Percentiles rank a stretch among this genome's conserved stretches.
phyloP scores from a whole-genome alignment of 1,140 invertebrate genomes.

The Magallana angulata region DNA sequence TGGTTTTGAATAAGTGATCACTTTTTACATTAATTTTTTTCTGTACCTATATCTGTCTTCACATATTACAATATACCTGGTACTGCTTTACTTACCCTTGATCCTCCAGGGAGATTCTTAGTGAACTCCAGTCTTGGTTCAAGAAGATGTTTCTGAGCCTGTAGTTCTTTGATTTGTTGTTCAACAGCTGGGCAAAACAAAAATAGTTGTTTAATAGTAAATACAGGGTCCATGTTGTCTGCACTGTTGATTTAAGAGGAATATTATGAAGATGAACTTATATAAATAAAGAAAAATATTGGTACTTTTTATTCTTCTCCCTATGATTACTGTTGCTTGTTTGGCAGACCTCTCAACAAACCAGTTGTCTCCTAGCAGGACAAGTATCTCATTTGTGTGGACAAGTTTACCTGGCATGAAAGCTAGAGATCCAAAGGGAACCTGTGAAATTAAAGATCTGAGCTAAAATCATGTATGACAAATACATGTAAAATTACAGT shows the following conservation, averaged over 20 bases:
- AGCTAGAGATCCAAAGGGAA: conserved; percentile 85
- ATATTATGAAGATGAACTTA: background rate
- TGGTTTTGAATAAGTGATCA: too few relatives aligned
- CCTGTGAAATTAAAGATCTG: conserved; percentile 69
- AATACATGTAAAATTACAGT: too few relatives aligned
- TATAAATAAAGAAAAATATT: background rate
- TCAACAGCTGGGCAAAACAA: conserved; percentile 63
- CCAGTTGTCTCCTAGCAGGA: conserved; percentile 86
- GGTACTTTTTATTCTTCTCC: conserved; percentile 83
- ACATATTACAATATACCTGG: too few relatives aligned
- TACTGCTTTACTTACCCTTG: background rate
- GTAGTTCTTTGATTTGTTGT: conserved; percentile 64
- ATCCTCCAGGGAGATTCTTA: conserved; percentile 64
- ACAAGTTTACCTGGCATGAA: conserved; percentile 86
- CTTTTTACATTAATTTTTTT: too few relatives aligned
- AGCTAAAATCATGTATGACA: too few relatives aligned
- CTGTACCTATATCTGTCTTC: too few relatives aligned
- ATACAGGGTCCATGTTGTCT: too few relatives aligned
- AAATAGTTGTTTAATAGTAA: too few relatives aligned
- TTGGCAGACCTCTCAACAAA: conserved; percentile 86
- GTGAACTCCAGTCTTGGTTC: conserved; percentile 70
- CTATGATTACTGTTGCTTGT: conserved; percentile 84
- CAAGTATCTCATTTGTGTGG: conserved; percentile 87
- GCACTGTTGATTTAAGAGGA: too few relatives aligned
- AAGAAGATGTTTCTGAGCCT: conserved; percentile 70